phyloP scores from a whole-genome alignment of 2,888 invertebrate species.

The Brachyopa scutellaris region DNA sequence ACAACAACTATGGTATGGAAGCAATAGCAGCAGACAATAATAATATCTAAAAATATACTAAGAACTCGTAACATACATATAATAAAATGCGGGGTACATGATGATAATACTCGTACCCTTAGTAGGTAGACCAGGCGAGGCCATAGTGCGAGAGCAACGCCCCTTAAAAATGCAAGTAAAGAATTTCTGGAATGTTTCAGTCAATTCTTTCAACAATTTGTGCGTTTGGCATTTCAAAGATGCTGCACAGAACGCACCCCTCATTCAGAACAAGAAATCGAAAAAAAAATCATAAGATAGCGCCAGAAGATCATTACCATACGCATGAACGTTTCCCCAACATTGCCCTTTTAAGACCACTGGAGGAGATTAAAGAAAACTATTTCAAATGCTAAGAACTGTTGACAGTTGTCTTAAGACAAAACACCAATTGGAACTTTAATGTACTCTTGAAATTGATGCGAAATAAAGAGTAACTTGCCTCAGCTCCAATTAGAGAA shows the following conservation, averaged over 20 bases:
- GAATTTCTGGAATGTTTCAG: neutral
- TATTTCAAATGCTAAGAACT: neutral
- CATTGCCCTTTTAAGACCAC: neutral
- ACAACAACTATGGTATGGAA: neutral
- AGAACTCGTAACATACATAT: neutral
- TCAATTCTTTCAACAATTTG: conserved; percentile 18
- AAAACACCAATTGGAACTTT: too few species aligned
- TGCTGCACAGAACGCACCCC: neutral
- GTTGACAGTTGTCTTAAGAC: conserved; percentile 1
- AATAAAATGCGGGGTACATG: conserved; percentile 40
- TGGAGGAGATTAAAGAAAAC: neutral
- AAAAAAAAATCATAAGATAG: conserved; percentile 25
- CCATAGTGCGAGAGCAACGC: conserved; percentile 2
- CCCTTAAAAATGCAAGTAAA: neutral
- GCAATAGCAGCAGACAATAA: neutral
- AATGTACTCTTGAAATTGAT: too few species aligned
- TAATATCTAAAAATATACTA: conserved; percentile 49
- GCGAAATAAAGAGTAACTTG: too few species aligned
- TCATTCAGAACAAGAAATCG: neutral
- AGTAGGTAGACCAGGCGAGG: neutral
- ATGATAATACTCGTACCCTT: conserved; percentile 10
- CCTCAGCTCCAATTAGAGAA: too few species aligned
- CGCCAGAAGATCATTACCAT: conserved; percentile 47
- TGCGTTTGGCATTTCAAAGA: neutral
- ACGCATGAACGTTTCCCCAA: neutral